A percentile compares a stretch with the other conserved stretches of the same genome.
These are phyloP conservation scores for Metalampra italica DNA, from an alignment of 2,888 invertebrate genomes.

Conservation along the genomic window DNA sequence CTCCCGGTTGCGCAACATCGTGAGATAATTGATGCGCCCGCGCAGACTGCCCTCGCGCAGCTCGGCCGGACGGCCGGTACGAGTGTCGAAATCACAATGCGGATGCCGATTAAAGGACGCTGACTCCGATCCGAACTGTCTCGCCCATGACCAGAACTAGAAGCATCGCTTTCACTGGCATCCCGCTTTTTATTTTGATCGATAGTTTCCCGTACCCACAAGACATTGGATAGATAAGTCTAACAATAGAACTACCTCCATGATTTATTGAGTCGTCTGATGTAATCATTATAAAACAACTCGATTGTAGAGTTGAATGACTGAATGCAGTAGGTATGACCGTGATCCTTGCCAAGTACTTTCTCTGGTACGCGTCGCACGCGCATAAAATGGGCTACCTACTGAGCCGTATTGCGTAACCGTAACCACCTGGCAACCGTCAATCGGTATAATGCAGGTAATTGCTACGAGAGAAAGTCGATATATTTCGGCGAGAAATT, in stretches of 20 bases:
- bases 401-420: constrained; percentile 42
- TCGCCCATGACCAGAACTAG: constrained; percentile 29
- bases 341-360: constrained; percentile 35
- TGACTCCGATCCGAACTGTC: constrained; percentile 41
- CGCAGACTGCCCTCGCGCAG: constrained; percentile 12
- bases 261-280: too few relatives aligned
- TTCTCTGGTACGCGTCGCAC: constrained; percentile 39
- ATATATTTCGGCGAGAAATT: constrained; percentile 63
- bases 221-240: too few relatives aligned
- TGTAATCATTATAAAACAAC: background rate
- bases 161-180: constrained; percentile 40
- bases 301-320: background rate
- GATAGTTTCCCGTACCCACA: too few relatives aligned
- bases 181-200: constrained; percentile 5
- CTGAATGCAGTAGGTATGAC: constrained; percentile 3
- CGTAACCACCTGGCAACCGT: constrained; percentile 22
- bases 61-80: constrained; percentile 6
- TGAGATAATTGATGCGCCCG: constrained; percentile 46
- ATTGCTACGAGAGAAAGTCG: constrained; percentile 65
- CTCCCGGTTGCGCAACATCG: constrained; percentile 56
- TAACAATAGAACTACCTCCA: too few relatives aligned
- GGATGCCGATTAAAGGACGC: constrained; percentile 60
- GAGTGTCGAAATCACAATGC: constrained; percentile 51
- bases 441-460: constrained; percentile 29
- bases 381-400: constrained; percentile 35